Evolutionary conservation across 2,888 invertebrate species (phyloP).

Genomic region (Ophonus ardosiacus): DNA sequence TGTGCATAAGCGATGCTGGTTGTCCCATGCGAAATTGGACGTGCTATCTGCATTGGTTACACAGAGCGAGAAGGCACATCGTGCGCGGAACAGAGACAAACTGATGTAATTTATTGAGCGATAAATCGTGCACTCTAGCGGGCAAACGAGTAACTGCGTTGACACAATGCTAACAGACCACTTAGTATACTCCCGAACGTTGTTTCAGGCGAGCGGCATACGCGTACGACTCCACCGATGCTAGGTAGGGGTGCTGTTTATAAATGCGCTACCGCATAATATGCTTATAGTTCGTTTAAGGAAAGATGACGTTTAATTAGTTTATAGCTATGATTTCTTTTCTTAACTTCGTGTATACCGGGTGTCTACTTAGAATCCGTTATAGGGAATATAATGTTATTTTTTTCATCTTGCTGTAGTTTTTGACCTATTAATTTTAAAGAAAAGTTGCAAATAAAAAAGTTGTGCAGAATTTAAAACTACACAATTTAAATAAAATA

Average conservation of each 20-base stretch:
- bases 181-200: constrained; percentile 70
- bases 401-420: too few relatives aligned
- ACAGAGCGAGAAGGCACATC: constrained; percentile 69
- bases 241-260: background rate
- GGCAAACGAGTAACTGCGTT: constrained; percentile 75
- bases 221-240: background rate
- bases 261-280: constrained; percentile 9
- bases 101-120: constrained; percentile 75
- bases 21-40: constrained; percentile 58
- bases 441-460: too few relatives aligned
- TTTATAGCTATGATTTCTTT: too few relatives aligned
- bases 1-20: constrained; percentile 56
- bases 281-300: background rate
- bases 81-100: constrained; percentile 54
- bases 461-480: too few relatives aligned
- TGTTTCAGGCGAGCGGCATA: constrained; percentile 27
- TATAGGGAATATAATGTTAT: too few relatives aligned
- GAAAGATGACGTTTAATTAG: too few relatives aligned
- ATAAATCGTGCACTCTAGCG: constrained; percentile 76
- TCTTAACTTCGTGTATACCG: too few relatives aligned
- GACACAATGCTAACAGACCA: constrained; percentile 76
- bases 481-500: too few relatives aligned
- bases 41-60: constrained; percentile 56
- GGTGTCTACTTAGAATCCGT: too few relatives aligned
- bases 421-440: too few relatives aligned